phyloP scores from a whole-genome alignment of 2,113 vertebrate species.

The Peromyscus californicus region DNA sequence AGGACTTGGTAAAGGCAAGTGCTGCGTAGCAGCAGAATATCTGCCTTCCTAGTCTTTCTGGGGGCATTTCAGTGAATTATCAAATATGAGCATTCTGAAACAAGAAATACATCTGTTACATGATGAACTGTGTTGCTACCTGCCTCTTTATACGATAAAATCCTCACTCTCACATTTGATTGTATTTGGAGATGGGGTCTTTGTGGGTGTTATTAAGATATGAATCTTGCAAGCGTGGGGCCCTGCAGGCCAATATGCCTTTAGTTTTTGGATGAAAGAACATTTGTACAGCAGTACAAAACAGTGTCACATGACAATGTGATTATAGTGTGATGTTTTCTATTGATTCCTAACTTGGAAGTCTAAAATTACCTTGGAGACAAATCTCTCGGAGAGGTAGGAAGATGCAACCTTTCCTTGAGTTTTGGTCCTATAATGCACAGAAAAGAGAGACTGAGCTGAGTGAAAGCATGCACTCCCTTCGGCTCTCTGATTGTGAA shows the following conservation, averaged over 20 bases:
- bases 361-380: not conserved
- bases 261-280: not conserved
- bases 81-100: not conserved
- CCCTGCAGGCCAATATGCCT: not conserved
- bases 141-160: not conserved
- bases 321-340: not conserved
- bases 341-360: not conserved
- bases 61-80: not conserved
- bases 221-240: not conserved
- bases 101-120: not conserved
- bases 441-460: too few relatives aligned
- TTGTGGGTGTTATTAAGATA: not conserved
- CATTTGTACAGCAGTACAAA: not conserved
- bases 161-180: not conserved
- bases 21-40: not conserved
- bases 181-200: not conserved
- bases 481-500: not conserved
- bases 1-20: not conserved
- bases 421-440: too few relatives aligned
- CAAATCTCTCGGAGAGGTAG: not conserved
- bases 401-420: too few relatives aligned
- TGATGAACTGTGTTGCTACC: not conserved
- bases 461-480: not conserved
- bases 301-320: not conserved
- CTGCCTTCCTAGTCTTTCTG: not conserved